These are phyloP conservation scores for Calameuta pallipes DNA, from an alignment of 2,888 invertebrate genomes.

Conservation along the genomic window DNA sequence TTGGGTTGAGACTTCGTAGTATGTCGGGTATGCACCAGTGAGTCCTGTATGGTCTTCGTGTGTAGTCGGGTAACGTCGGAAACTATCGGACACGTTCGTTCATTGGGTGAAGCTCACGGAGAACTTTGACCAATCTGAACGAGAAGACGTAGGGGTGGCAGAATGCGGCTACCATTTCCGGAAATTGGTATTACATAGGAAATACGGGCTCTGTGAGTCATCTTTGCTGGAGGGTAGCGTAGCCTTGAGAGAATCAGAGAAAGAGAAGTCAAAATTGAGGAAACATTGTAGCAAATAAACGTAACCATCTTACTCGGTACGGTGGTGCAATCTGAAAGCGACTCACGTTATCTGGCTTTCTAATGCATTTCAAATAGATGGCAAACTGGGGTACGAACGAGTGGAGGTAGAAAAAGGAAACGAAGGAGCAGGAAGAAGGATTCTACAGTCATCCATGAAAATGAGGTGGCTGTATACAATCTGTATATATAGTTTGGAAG, in stretches of 20 bases:
- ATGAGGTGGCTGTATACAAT: not conserved
- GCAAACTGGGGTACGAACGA: not conserved
- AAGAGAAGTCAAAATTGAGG: not conserved
- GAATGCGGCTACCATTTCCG: not conserved
- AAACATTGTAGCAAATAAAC: not conserved
- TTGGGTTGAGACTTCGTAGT: not conserved
- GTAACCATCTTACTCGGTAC: not conserved
- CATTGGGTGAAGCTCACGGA: not conserved
- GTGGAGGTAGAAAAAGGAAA: not conserved
- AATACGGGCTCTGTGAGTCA: not conserved
- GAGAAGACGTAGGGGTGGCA: not conserved
- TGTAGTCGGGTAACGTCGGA: not conserved
- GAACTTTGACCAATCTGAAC: not conserved
- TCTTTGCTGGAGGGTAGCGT: not conserved
- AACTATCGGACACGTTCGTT: not conserved
- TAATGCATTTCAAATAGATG: slow-evolving; percentile 8
- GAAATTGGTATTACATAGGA: not conserved
- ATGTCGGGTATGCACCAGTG: too few relatives aligned
- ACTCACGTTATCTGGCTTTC: not conserved
- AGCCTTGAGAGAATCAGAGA: not conserved
- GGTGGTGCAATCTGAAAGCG: not conserved
- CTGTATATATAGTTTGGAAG: not conserved
- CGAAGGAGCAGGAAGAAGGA: not conserved
- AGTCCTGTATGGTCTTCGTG: not conserved
- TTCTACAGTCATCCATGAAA: not conserved